These are phyloP conservation scores for Agriopis leucophaearia DNA, from an alignment of 2,888 invertebrate species.

Conservation along the genomic window DNA sequence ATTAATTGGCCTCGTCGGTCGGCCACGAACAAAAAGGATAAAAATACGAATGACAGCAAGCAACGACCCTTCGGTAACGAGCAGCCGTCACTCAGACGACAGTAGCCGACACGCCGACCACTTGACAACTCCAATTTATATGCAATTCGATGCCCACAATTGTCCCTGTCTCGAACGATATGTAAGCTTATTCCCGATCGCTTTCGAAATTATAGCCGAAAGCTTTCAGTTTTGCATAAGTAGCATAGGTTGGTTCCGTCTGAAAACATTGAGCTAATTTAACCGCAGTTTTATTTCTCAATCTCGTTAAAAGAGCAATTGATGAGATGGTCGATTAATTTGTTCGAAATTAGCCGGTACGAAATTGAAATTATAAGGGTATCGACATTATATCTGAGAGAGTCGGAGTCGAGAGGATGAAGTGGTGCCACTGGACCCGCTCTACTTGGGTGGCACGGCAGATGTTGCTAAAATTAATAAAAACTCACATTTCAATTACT, in stretches of 20 bases:
- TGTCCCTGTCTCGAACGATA: slow-evolving; percentile 57
- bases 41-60: slow-evolving; percentile 63
- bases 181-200: slow-evolving; percentile 55
- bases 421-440: slow-evolving; percentile 37
- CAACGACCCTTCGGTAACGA: slow-evolving; percentile 81
- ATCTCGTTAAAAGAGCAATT: slow-evolving; percentile 55
- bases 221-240: slow-evolving; percentile 5
- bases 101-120: slow-evolving; percentile 48
- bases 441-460: slow-evolving; percentile 72
- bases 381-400: slow-evolving; percentile 43
- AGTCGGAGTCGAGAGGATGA: slow-evolving; percentile 39
- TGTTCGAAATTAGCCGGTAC: slow-evolving; percentile 54
- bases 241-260: neutral
- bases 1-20: slow-evolving; percentile 77
- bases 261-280: slow-evolving; percentile 16
- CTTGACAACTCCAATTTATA: slow-evolving; percentile 79
- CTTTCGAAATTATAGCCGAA: slow-evolving; percentile 46
- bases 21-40: slow-evolving; percentile 54
- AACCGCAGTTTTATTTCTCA: slow-evolving; percentile 51
- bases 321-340: slow-evolving; percentile 56
- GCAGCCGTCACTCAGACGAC: slow-evolving; percentile 71
- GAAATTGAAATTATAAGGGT: slow-evolving; percentile 59
- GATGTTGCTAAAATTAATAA: slow-evolving; percentile 66
- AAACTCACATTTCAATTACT: slow-evolving; percentile 71
- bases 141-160: slow-evolving; percentile 65